Conservation (phyloP, 2,888 invertebrate species). For the Sisyra nigra region DNA sequence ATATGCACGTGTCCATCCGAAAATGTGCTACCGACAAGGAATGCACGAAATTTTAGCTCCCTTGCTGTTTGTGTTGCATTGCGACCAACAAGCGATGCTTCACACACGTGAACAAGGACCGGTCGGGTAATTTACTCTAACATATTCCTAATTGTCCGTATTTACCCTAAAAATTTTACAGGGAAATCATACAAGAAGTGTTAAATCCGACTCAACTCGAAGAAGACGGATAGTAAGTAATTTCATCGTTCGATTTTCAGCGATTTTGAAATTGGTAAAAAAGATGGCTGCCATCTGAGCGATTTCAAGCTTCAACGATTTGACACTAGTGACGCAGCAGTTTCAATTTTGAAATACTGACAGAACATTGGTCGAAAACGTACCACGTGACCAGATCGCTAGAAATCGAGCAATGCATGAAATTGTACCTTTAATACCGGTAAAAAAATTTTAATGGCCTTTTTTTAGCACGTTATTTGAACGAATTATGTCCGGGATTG, state of each 20-base stretch:
- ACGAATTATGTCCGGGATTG: constrained; percentile 43
- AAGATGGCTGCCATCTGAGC: too few species aligned
- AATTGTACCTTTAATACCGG: too few species aligned
- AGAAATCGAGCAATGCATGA: too few species aligned
- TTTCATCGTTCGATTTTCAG: too few species aligned
- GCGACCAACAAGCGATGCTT: constrained; percentile 52
- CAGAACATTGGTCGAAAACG: too few species aligned
- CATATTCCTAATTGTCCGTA: neutral
- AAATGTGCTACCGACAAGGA: constrained; percentile 64
- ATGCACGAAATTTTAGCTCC: constrained; percentile 82
- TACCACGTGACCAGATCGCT: too few species aligned
- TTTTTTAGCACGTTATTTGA: constrained; percentile 42
- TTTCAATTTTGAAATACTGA: too few species aligned
- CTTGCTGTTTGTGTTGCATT: constrained; percentile 55
- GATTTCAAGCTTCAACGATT: too few species aligned
- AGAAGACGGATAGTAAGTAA: constrained; percentile 67
- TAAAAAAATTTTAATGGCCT: too few species aligned
- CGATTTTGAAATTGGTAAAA: too few species aligned
- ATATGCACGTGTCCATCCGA: constrained; percentile 47
- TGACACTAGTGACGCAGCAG: too few species aligned
- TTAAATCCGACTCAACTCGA: constrained; percentile 54
- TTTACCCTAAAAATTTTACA: too few species aligned
- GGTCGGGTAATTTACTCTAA: constrained; percentile 20
- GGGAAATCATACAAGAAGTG: constrained; percentile 44
- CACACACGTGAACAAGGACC: constrained; percentile 37